A percentile compares a stretch with the other conserved stretches of the same genome.
Evolutionary conservation across 2,888 invertebrate species (phyloP).

Genomic region (Dioctria rufipes): DNA sequence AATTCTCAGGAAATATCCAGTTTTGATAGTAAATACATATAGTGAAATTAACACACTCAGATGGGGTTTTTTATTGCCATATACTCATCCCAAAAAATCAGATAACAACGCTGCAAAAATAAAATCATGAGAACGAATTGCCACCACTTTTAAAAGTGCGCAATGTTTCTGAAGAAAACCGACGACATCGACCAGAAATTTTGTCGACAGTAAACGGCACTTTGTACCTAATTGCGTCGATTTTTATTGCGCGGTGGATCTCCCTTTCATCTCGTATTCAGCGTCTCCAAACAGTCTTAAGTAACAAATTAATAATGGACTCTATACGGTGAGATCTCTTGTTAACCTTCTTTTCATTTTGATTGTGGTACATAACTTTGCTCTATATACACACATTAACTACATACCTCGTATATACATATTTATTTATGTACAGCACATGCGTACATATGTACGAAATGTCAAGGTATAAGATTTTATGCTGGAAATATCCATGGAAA

Average conservation of each 20-base stretch:
- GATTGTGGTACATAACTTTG: not conserved
- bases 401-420: no score
- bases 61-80: not conserved
- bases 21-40: not conserved
- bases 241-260: conserved; percentile 20
- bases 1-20: not conserved
- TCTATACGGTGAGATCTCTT: conserved; percentile 3
- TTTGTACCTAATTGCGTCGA: conserved; percentile 8
- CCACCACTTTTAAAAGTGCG: conserved; percentile 2
- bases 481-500: no score
- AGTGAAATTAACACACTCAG: not conserved
- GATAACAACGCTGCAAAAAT: conserved; percentile 6
- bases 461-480: no score
- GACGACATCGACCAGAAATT: conserved; percentile 3
- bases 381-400: not conserved
- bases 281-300: conserved; percentile 4
- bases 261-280: conserved; percentile 28
- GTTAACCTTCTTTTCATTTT: not conserved
- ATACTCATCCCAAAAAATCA: not conserved
- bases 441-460: no score
- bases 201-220: conserved; percentile 15
- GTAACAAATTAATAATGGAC: conserved; percentile 32
- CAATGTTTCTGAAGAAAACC: conserved; percentile 6
- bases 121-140: conserved; percentile 9
- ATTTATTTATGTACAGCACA: no score